Evolutionary conservation across 1,140 invertebrate genomes (phyloP), one percentile per base, ranked within the genome.

Genomic region (Saxidomus purpurata): DNA sequence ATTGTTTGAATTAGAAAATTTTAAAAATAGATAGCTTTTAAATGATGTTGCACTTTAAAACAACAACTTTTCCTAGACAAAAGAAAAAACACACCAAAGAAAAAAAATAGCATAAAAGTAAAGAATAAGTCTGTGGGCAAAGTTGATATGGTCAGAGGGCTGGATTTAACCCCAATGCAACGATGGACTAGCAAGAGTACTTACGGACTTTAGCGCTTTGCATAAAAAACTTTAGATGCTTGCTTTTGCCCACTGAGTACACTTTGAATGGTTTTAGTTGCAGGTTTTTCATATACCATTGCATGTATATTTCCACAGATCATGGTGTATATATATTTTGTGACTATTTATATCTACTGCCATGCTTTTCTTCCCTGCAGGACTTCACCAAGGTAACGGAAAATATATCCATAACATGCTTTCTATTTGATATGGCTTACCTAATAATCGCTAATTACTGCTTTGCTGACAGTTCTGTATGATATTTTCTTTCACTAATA

Each of bases 351-450:
- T 59, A 71, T 71, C 36, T 28, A 63, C 19, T 63, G 59, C 59
- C 25, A 28, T 61, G 36, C 55, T 69, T 83, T 83, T 83, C 38
- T 69, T 28, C 81, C 81, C 52, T 63, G 36, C 81, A 83, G 81
- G 81, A 49, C 25, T 83, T 69, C 38, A 52, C 81, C 40, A 83
- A 83, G 81, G 81, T 83, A 83, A 83, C 40, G 63, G 76, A 52
- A 52, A 52, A 15, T 31, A 43, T 79, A 38, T 28, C 67, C 17
- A 40, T 71, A 71, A 38, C 67, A 71, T 31, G 19, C 17, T 38
- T 47, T 77, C 22, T 49, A 77, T 11, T 77, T 77, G 43, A 43
- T 43, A 4, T 31, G 40, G 19, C 74, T 77, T 43, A 77, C 49
- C 74, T 77, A 77, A 47, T 77, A 77, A n/a, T 28, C 22, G 74